Percentiles rank a stretch among this genome's conserved stretches.
Conservation (phyloP, 1,140 invertebrate species). For the Tachypleus tridentatus region DNA sequence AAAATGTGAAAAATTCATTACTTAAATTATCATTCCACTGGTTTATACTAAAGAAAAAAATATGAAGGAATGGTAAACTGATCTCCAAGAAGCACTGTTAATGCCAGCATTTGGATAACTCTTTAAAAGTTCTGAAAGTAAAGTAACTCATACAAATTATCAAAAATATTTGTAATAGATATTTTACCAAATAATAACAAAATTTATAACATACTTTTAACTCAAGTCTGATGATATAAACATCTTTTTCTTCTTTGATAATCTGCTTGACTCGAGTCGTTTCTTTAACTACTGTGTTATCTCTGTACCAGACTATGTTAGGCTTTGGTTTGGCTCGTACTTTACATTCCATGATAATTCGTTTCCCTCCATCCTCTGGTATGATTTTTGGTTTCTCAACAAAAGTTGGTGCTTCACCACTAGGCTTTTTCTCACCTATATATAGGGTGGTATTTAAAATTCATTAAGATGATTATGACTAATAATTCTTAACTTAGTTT, state of each 20-base stretch:
- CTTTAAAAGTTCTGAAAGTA: too few relatives aligned
- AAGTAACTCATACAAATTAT: too few relatives aligned
- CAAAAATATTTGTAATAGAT: too few relatives aligned
- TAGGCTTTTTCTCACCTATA: slow-evolving; percentile 62
- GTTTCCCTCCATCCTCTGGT: slow-evolving; percentile 86
- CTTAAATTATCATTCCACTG: too few relatives aligned
- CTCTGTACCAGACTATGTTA: slow-evolving; percentile 82
- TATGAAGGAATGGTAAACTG: too few relatives aligned
- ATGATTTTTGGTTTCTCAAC: slow-evolving; percentile 91
- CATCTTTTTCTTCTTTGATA: slow-evolving; percentile 57
- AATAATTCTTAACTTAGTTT: slow-evolving; percentile 1
- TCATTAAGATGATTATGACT: not conserved
- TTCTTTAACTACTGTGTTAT: slow-evolving; percentile 61
- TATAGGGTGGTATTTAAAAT: not conserved
- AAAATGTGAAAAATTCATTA: too few relatives aligned
- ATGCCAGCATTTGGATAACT: too few relatives aligned
- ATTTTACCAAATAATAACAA: not conserved
- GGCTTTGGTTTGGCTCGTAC: slow-evolving; percentile 89
- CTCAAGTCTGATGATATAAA: slow-evolving; percentile 80
- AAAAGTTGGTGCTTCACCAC: slow-evolving; percentile 93
- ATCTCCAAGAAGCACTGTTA: too few relatives aligned
- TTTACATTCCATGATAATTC: slow-evolving; percentile 96
- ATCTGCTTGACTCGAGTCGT: slow-evolving; percentile 62
- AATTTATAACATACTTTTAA: slow-evolving; percentile 46
- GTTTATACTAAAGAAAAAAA: too few relatives aligned